Conservation (phyloP, 1,140 invertebrate species). For the Drosophila seguyi region DNA sequence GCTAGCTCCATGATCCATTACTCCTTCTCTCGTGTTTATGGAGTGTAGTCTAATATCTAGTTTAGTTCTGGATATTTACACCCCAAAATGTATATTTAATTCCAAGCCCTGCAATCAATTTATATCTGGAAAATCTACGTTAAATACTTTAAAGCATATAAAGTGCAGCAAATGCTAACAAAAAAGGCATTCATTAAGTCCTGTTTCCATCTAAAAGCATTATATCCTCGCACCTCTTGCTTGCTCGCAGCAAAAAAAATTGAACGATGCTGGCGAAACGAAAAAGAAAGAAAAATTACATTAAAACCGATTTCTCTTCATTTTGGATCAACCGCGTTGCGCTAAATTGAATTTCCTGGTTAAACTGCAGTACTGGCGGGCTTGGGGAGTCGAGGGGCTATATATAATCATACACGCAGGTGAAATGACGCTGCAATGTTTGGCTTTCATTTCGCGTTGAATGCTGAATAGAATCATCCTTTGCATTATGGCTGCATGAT, state of each 20-base stretch:
- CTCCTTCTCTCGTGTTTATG: too few species aligned
- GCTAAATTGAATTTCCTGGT: constrained; percentile 69
- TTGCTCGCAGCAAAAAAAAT: not conserved
- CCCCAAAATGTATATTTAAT: not conserved
- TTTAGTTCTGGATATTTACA: not conserved
- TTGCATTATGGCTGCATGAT: constrained; percentile 43
- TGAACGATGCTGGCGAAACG: not conserved
- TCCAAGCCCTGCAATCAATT: not conserved
- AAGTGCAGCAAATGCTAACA: not conserved
- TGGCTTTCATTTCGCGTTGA: constrained; percentile 45
- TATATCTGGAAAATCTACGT: not conserved
- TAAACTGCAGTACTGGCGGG: constrained; percentile 25
- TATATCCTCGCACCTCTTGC: not conserved
- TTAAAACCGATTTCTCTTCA: constrained; percentile 60
- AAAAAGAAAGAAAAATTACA: constrained; percentile 5
- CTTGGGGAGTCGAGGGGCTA: not conserved
- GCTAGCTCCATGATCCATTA: too few species aligned
- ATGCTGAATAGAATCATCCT: constrained; percentile 26
- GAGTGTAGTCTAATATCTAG: too few species aligned
- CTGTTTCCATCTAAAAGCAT: constrained; percentile 2
- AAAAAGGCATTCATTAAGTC: not conserved
- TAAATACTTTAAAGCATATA: not conserved
- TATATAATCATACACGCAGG: constrained; percentile 33
- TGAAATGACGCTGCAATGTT: constrained; percentile 58
- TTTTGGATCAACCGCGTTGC: constrained; percentile 51